Evolutionary conservation across 2,888 invertebrate genomes (phyloP), one percentile per base, ranked within the genome.

Genomic region (Xestia rhomboidea): DNA sequence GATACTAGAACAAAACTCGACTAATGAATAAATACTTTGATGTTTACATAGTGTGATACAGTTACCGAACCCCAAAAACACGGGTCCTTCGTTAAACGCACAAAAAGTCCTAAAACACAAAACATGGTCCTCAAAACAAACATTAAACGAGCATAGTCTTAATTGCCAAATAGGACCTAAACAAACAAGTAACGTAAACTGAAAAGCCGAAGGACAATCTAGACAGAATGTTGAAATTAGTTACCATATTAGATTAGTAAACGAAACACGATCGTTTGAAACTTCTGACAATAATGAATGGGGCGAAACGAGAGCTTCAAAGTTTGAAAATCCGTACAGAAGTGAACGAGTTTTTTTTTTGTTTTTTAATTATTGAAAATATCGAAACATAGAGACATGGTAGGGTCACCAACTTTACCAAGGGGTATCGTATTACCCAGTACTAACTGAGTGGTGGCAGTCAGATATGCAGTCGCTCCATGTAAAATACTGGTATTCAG

Each of bases 101-200:
- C n/a, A 4, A 6, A 81, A 64, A 64, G 13, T 54, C 24, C 41
- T 34, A 46, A 67, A 70, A 69, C 30, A 66, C 69, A 34, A 78
- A 60, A 70, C 44, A 41, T 62, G 41, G 18, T 66, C 38, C 51
- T 69, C 38, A 54, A 46, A 10, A 57, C 77, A 77, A 81, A 83
- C 46, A 67, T 60, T 49, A 54, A 67, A 54, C 51, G 60, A 68
- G 46, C 78, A 24, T 79, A 41, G 24, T 66, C 64, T 60, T 81
- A 84, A 81, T 73, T 80, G 51, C 74, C 38, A 60, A 73, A 76
- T 70, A 64, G 34, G 44, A 68, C 85, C 85, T 82, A 71, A 83
- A 85, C 69, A 81, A 77, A 83, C 70, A 70, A 68, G 30, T 66
- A 41, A 54, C 46, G 66, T 62, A 81, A 69, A 76, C 70, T 63